A percentile compares a stretch with the other conserved stretches of the same genome.
phyloP scores from a whole-genome alignment of 2,113 vertebrate species.

The Argyrosomus japonicus region DNA sequence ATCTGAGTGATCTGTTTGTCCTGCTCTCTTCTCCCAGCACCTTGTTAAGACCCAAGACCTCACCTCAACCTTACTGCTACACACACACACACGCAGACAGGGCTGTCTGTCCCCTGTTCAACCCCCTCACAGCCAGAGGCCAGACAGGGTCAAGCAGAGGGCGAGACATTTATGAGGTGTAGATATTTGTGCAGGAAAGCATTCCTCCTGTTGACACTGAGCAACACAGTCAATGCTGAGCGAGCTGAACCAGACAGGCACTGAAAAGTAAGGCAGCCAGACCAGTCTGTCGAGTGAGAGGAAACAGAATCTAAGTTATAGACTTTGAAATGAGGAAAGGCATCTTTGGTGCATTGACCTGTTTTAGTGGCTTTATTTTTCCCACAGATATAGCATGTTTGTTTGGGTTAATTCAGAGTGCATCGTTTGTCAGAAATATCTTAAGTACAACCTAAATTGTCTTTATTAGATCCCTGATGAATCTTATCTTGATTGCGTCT shows the following conservation, averaged over 20 bases:
- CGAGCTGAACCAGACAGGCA: constrained; percentile 62
- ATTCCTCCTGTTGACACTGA: constrained; percentile 76
- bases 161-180: constrained; percentile 84
- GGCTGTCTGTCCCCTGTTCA: constrained; percentile 65
- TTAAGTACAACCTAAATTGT: constrained; percentile 9
- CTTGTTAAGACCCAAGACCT: constrained; percentile 72
- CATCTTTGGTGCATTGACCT: background rate
- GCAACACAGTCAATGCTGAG: constrained; percentile 72
- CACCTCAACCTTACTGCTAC: constrained; percentile 46
- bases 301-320: constrained; percentile 38
- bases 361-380: constrained; percentile 27
- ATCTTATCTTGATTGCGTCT: constrained; percentile 8
- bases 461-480: constrained; percentile 33
- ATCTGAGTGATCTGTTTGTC: constrained; percentile 66
- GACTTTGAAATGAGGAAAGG: constrained; percentile 22
- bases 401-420: background rate
- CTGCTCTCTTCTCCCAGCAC: constrained; percentile 67
- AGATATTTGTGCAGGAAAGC: constrained; percentile 81
- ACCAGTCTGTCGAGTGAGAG: constrained; percentile 31
- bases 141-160: constrained; percentile 79
- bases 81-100: constrained; percentile 32
- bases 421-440: constrained; percentile 15
- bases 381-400: constrained; percentile 4
- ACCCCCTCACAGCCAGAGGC: constrained; percentile 71
- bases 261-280: constrained; percentile 47